These are phyloP conservation scores for Poeciliopsis gracilis DNA, from an alignment of 2,797 vertebrate species.

Conservation along the genomic window DNA sequence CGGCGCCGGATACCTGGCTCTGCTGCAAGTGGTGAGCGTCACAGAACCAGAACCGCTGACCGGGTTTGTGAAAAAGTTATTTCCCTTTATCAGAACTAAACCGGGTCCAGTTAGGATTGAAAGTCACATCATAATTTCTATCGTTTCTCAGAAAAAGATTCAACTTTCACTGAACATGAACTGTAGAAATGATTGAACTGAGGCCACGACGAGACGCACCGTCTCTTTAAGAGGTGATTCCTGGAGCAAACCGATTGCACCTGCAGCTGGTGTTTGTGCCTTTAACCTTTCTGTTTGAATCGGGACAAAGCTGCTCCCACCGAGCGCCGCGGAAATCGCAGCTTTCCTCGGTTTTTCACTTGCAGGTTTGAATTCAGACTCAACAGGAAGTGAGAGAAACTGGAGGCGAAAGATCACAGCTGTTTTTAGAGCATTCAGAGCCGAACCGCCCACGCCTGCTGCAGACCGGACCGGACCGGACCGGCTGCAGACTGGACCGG, in stretches of 20 bases:
- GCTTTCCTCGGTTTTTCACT: neutral
- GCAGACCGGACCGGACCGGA: neutral
- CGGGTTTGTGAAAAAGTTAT: too few species aligned
- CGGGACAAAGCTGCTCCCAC: constrained; percentile 12
- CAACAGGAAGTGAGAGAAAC: constrained; percentile 3
- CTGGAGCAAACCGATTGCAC: neutral
- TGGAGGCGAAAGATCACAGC: neutral
- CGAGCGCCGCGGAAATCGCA: neutral
- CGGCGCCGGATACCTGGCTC: constrained; percentile 93
- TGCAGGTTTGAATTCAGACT: constrained; percentile 16
- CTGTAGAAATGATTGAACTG: neutral
- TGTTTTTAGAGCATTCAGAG: neutral
- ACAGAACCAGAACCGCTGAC: too few species aligned
- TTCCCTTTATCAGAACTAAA: neutral
- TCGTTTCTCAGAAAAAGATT: neutral
- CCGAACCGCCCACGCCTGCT: neutral
- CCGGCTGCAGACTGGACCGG: too few species aligned
- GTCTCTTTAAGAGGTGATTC: neutral
- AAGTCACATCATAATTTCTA: neutral
- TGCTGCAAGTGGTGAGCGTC: constrained; percentile 92
- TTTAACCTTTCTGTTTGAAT: constrained; percentile 12
- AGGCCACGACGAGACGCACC: neutral
- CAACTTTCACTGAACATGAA: neutral
- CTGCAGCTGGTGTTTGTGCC: neutral
- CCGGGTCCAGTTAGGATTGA: neutral